A percentile compares a stretch with the other conserved stretches of the same genome.
These are phyloP conservation scores for Philereme transversata DNA, from an alignment of 2,888 invertebrate species.

Conservation along the genomic window DNA sequence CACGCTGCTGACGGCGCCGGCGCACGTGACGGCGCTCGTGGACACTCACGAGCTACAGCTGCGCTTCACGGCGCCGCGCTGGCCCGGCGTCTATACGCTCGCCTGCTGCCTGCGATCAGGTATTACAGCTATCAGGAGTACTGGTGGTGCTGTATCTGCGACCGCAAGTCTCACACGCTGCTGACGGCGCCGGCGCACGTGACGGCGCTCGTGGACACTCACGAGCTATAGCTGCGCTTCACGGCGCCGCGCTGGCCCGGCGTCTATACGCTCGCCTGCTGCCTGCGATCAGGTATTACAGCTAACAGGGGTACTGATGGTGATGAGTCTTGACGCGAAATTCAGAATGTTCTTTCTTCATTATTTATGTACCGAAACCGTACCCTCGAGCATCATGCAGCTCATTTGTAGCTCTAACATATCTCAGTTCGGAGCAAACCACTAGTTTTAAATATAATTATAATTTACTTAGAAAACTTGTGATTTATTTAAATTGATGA, in stretches of 20 bases:
- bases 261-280: constrained; percentile 95
- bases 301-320: constrained; percentile 85
- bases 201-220: constrained; percentile 94
- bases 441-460: too few species aligned
- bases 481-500: too few species aligned
- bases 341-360: too few species aligned
- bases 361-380: too few species aligned
- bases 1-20: constrained; percentile 95
- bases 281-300: constrained; percentile 90
- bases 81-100: constrained; percentile 96
- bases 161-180: too few species aligned
- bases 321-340: constrained; percentile 65
- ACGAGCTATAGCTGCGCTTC: constrained; percentile 97
- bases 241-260: constrained; percentile 98
- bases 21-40: constrained; percentile 96
- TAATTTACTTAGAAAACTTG: too few species aligned
- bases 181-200: constrained; percentile 88
- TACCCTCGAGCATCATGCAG: too few species aligned
- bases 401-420: too few species aligned
- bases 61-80: constrained; percentile 97
- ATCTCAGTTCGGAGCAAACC: too few species aligned
- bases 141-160: background rate
- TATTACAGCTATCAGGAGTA: constrained; percentile 42
- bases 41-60: constrained; percentile 96
- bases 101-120: constrained; percentile 95